A percentile compares a stretch with the other conserved stretches of the same genome.
Evolutionary conservation across 2,113 vertebrate genomes (phyloP).

Genomic region (Aptenodytes patagonicus): DNA sequence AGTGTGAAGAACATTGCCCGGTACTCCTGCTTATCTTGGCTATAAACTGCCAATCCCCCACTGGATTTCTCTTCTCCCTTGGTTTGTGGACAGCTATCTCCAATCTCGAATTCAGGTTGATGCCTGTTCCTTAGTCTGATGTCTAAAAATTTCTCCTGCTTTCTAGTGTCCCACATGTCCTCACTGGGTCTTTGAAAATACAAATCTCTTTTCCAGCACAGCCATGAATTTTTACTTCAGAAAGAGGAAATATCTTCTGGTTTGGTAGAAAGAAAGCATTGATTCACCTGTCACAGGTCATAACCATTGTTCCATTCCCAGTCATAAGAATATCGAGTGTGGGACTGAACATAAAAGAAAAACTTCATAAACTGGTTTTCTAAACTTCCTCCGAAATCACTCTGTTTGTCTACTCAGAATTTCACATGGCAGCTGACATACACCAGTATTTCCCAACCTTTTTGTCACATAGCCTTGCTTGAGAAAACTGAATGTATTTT

Average conservation of each 20-base stretch:
- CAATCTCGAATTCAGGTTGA: not conserved
- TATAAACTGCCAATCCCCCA: not conserved
- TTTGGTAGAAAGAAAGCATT: conserved; percentile 10
- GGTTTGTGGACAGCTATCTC: not conserved
- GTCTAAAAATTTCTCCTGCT: not conserved
- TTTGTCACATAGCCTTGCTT: not conserved
- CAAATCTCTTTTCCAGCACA: conserved; percentile 4
- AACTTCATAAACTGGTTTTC: not conserved
- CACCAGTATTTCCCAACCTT: not conserved
- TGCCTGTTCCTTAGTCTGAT: not conserved
- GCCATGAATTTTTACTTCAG: not conserved
- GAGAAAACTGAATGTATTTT: not conserved
- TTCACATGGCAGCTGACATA: not conserved
- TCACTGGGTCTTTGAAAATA: not conserved
- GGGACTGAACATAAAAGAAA: not conserved
- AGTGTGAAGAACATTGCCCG: not conserved
- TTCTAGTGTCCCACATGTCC: not conserved
- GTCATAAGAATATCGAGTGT: not conserved
- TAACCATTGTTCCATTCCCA: not conserved
- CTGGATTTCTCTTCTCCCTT: not conserved
- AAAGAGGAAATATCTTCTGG: conserved; percentile 7
- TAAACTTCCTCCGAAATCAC: not conserved
- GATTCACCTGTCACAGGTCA: conserved; percentile 5
- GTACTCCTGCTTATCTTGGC: not conserved
- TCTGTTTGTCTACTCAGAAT: not conserved